A percentile compares a stretch with the other conserved stretches of the same genome.
Conservation (phyloP, 2,797 vertebrate species). For the Microctenopoma steveboyesi region DNA sequence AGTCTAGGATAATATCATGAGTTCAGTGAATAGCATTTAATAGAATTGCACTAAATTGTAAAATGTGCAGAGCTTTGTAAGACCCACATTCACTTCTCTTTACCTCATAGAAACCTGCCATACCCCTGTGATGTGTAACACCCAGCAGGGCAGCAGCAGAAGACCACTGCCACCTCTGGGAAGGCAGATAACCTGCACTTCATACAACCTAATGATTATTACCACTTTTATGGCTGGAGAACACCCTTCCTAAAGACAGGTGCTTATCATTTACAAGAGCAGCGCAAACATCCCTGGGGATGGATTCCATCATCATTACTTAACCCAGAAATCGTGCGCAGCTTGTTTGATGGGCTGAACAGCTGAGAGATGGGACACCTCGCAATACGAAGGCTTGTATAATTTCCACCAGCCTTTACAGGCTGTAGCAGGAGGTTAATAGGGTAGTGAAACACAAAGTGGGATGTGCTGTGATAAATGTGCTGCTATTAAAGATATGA, state of each 20-base stretch:
- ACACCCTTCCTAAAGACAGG: slow-evolving; percentile 41
- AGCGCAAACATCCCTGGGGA: slow-evolving; percentile 51
- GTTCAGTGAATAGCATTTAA: background rate
- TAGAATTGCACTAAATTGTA: background rate
- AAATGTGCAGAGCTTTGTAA: background rate
- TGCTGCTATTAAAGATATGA: slow-evolving; percentile 15
- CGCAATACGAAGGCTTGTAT: slow-evolving; percentile 1
- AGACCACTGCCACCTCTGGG: slow-evolving; percentile 39
- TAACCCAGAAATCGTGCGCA: slow-evolving; percentile 23
- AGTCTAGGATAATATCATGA: background rate
- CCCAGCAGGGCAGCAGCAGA: slow-evolving; percentile 25
- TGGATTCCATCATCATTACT: slow-evolving; percentile 41
- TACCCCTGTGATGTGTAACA: slow-evolving; percentile 24
- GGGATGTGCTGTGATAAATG: slow-evolving; percentile 34
- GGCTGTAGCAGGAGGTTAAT: slow-evolving; percentile 28
- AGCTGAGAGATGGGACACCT: slow-evolving; percentile 24
- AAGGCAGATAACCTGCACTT: slow-evolving; percentile 29
- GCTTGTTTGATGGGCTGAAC: slow-evolving; percentile 28
- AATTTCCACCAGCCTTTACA: slow-evolving; percentile 15
- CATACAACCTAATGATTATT: slow-evolving; percentile 52
- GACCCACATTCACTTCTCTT: background rate
- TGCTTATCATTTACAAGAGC: slow-evolving; percentile 61
- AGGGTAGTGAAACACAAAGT: slow-evolving; percentile 18
- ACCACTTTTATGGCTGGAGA: slow-evolving; percentile 41
- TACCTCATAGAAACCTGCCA: background rate